Conservation (phyloP, 2,888 invertebrate genomes). For the Drosophila engyochracea region DNA sequence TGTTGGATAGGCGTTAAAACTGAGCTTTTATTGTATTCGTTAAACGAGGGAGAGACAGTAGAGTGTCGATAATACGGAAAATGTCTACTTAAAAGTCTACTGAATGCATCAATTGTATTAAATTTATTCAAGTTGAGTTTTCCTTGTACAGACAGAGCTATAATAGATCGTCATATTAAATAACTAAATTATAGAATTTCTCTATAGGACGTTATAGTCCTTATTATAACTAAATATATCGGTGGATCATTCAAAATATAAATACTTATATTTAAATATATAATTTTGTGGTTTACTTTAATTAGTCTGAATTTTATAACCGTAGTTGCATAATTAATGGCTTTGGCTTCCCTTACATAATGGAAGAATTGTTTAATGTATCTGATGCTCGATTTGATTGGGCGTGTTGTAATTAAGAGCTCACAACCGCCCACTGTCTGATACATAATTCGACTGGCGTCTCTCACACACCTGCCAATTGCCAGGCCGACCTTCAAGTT, state of each 20-base stretch:
- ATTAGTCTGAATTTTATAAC: not conserved
- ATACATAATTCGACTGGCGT: not conserved
- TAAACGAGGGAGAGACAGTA: not conserved
- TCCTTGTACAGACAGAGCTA: not conserved
- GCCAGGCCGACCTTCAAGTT: slow-evolving; percentile 43
- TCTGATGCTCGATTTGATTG: slow-evolving; percentile 16
- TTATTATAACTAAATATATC: not conserved
- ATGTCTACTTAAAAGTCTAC: not conserved
- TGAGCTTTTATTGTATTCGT: slow-evolving; percentile 15
- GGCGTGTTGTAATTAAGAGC: slow-evolving; percentile 48
- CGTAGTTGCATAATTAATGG: not conserved
- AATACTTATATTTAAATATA: too few species aligned
- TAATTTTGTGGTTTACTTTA: not conserved
- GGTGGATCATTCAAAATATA: not conserved
- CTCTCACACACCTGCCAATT: slow-evolving; percentile 75
- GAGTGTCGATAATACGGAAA: not conserved
- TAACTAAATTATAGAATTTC: not conserved
- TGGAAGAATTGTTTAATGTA: not conserved
- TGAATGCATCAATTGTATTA: not conserved
- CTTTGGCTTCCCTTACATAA: not conserved
- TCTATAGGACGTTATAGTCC: not conserved
- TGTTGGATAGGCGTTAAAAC: slow-evolving; percentile 16
- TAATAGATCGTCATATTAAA: not conserved
- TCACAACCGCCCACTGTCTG: slow-evolving; percentile 1
- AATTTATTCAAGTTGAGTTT: not conserved